These are phyloP conservation scores for Phortica magna DNA, from an alignment of 2,888 invertebrate genomes.

Conservation along the genomic window DNA sequence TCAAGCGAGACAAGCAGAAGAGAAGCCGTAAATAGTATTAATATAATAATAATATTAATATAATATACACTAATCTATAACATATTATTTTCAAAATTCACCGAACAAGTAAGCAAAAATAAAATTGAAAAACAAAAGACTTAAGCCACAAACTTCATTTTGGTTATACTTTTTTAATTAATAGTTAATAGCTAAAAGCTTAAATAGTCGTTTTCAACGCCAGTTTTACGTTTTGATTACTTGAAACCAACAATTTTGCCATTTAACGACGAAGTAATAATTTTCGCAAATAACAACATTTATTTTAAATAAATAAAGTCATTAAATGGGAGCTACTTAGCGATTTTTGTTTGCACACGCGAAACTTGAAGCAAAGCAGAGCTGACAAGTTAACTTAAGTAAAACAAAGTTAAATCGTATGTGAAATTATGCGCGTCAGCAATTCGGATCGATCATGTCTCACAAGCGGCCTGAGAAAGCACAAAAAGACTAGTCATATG, in stretches of 20 bases:
- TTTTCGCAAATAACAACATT: neutral
- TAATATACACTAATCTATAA: too few species aligned
- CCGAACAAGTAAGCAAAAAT: too few species aligned
- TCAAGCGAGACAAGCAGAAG: neutral
- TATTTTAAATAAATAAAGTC: neutral
- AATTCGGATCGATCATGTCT: neutral
- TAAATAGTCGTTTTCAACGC: too few species aligned
- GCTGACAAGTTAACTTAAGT: neutral
- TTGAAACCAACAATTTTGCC: too few species aligned
- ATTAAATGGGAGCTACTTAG: neutral
- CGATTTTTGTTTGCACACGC: neutral
- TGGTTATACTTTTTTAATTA: too few species aligned
- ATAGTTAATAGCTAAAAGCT: too few species aligned
- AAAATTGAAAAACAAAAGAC: constrained; percentile 50
- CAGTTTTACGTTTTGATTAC: too few species aligned
- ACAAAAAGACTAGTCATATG: too few species aligned
- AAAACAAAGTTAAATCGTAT: neutral
- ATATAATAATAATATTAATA: too few species aligned
- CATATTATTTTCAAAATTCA: too few species aligned
- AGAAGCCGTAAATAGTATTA: too few species aligned
- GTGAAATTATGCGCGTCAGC: neutral
- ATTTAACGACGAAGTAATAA: neutral
- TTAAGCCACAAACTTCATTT: constrained; percentile 53
- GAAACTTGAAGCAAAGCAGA: neutral
- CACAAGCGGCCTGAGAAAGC: too few species aligned